Evolutionary conservation across 64 coral and sea anemone species (phyloP).

Genomic region (Actinia equina): DNA sequence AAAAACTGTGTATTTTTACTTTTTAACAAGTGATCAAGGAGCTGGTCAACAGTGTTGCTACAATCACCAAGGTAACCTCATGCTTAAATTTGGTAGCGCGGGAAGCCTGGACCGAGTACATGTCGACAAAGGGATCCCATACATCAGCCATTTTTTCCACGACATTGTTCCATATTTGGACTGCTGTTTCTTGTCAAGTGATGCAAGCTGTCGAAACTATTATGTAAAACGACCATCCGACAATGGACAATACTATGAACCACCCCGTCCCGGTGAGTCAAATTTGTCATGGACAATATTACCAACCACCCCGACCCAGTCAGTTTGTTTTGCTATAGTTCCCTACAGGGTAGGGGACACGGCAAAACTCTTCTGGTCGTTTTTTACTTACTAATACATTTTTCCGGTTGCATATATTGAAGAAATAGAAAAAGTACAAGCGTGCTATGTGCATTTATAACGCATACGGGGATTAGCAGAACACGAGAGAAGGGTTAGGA

Average conservation of each 20-base stretch:
- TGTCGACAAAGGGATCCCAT: constrained; percentile 32
- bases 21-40: constrained; percentile 26
- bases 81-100: constrained; percentile 43
- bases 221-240: constrained; percentile 60
- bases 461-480: too few relatives aligned
- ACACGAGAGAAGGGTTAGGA: too few relatives aligned
- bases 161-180: constrained; percentile 76
- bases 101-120: constrained; percentile 72
- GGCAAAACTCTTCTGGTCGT: too few relatives aligned
- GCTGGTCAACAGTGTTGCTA: constrained; percentile 90
- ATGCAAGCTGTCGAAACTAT: constrained; percentile 48
- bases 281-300: background rate
- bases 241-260: constrained; percentile 44
- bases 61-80: constrained; percentile 56
- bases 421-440: too few relatives aligned
- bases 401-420: background rate
- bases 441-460: too few relatives aligned
- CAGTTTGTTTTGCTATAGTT: background rate
- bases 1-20: too few relatives aligned
- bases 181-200: constrained; percentile 44
- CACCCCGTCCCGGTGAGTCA: constrained; percentile 50
- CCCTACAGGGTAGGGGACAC: too few relatives aligned
- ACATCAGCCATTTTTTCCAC: constrained; percentile 69
- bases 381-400: background rate
- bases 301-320: background rate